Base-by-base conservation (phyloP, 92 coral and sea anemone genomes). In the Phenganax subtilis region DNA sequence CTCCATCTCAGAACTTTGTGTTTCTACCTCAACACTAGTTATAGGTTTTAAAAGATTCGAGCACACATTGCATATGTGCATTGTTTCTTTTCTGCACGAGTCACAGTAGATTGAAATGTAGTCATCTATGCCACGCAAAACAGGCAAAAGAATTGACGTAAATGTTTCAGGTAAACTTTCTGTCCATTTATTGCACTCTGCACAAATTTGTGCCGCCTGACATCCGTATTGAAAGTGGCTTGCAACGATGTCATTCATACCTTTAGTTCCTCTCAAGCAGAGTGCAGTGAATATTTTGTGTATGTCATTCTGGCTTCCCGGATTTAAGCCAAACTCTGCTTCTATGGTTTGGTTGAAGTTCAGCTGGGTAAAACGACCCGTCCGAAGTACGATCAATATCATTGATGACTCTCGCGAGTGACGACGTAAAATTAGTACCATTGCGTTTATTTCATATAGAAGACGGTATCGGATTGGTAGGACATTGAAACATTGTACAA, bases 211-310 rank as follows among this genome's bases (percentile, higher is more conserved):
- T 31, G 55, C 6, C 2, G 7, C 10, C 14, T 71, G 75, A 71
- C 17, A 71, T 0, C 75, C 55, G 8, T 11, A 15, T 47, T 71
- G 75, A 71, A 71, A 71, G 47, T 71, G 55, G 4, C 55, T 71
- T 2, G 75, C 75, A 71, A 71, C n/a, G 17, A 47, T 53, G 31
- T 25, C 75, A 16, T 69, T 69, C 75, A 69, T 51, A 11, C 31
- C 31, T 69, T 31, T 2, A 6, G 52, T 51, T 9, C 52, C 75
- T 9, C 0, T 9, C 14, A 52, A 69, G 37, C 52, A 69, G 31
- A 69, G 52, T 6, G 8, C 10, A 30, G 75, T 69, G 30, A 69
- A 69, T 6, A 9, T 69, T 51, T 69, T 52, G 30, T 69, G 75
- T 31, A 69, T 69, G 14, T 69, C 75, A 7, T 51, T 31, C 20